Evolutionary conservation across 1,140 invertebrate species (phyloP), one percentile per base, ranked within the genome.

Genomic region (Octopus sinensis): DNA sequence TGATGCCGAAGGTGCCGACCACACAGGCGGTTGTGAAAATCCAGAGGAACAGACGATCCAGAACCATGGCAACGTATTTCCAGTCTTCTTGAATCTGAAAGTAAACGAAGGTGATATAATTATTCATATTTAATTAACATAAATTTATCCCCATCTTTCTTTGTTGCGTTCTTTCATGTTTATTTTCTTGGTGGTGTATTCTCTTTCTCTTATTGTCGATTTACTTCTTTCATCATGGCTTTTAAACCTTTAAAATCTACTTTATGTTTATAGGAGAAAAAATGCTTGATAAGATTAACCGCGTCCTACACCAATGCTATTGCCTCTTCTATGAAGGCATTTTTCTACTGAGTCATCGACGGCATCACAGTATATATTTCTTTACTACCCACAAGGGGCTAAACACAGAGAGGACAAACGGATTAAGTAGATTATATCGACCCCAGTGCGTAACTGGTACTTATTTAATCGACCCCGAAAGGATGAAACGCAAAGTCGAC

Each of bases 1-100:
- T 97, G 88, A 99, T 90, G 17, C 89, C 88, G 81, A 90, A 89
- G 4, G 90, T 91, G 13, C 91, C 91, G 12, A 90, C 88, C 52
- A 91, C 82, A 85, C 90, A 91, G 10, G 90, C 88, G 10, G 87
- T 89, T n/a, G 90, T 90, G 84, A 91, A 91, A 79, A 91, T 90
- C 86, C 88, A 90, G 54, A 91, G 85, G 84, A 91, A 91, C 51
- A 91, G 81, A 43, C 91, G 83, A 82, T 91, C 90, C 56, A 91
- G 79, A 53, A 91, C 90, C 88, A 91, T 88, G 51, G 90, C 90
- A 56, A 91, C 89, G 79, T 90, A 91, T 79, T 90, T 90, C 90
- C 91, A 91, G 80, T 91, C 91, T 83, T 91, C 89, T 81, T 88
- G 86, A 53, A 90, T 88, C 91, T 91, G 83, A 76, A 84, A 83